Evolutionary conservation across 2,888 invertebrate species (phyloP), one percentile per base, ranked within the genome.

Genomic region (Lacanobia wlatinum): DNA sequence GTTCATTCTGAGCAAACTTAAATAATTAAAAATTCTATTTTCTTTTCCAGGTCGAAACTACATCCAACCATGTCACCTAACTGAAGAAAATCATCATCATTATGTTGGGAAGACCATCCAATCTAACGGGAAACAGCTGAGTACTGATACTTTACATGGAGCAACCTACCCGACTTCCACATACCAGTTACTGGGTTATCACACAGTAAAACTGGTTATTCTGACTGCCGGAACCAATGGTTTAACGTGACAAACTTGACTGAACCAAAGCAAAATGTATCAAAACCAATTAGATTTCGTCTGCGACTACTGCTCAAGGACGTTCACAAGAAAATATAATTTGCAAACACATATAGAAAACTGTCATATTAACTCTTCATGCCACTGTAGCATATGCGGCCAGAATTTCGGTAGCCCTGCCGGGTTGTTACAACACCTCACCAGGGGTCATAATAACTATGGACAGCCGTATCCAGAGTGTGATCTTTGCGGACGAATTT

Each of bases 281-380:
- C 78, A 81, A 38, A 87, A 80, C 34, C 70, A 76, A 0, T 73
- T 88, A 23, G 90, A 92, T 63, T 94, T 85, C 38, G 89, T 92
- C 0, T 95, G 95, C 23, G 94, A 95, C 69, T 93, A 94, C 68
- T 95, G 95, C 73, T 88, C 88, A 18, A 88, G 94, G 0, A 84
- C 90, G 0, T 95, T 95, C 56, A 94, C 94, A 1, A 89, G 95
- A 8, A 95, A 95, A 79, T 92, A 94, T 62, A 95, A 95, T 59
- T 78, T 95, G 0, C 92, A 90, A 62, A 93, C 90, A 0, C 95
- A 95, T 63, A 95, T 95, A 38, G 93, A 94, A 56, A 95, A 94
- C 74, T 93, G 90, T 55, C 95, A 95, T 65, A 73, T 92, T 0
- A 93, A 92, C 23, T 84, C 90, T 0, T 85, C 91, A 0, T 91